Evolutionary conservation across 30 jellyfish, hydroid and myxozoan genomes (phyloP).

Genomic region (Pseudorhiza aurosa): DNA sequence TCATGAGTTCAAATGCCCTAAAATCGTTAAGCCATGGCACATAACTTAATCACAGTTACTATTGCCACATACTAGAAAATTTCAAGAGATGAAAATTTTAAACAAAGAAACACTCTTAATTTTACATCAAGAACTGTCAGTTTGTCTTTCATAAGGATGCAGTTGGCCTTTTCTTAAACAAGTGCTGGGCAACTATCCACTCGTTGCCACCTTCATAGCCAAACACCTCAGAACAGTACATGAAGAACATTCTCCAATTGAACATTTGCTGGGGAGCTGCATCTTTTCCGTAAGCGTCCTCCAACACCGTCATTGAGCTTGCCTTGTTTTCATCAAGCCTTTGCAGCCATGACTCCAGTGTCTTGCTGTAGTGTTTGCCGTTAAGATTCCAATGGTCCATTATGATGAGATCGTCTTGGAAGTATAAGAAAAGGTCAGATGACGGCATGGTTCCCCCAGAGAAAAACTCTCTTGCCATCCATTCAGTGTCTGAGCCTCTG

Average conservation of each 20-base stretch:
- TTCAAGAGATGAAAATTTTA: too few relatives aligned
- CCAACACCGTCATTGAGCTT: slow-evolving; percentile 48
- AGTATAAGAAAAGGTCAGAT: slow-evolving; percentile 74
- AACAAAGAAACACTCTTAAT: too few relatives aligned
- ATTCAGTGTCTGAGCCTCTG: slow-evolving; percentile 64
- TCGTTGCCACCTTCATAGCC: slow-evolving; percentile 82
- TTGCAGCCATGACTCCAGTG: slow-evolving; percentile 81
- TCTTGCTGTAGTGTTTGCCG: slow-evolving; percentile 81
- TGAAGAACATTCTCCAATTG: slow-evolving; percentile 84
- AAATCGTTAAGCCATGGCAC: too few relatives aligned
- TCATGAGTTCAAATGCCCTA: too few relatives aligned
- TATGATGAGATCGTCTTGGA: slow-evolving; percentile 71
- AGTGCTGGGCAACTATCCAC: slow-evolving; percentile 88
- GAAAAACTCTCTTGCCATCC: slow-evolving; percentile 86
- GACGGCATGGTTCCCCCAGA: slow-evolving; percentile 91
- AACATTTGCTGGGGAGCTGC: slow-evolving; percentile 65
- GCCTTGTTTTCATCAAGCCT: slow-evolving; percentile 67
- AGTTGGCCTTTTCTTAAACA: slow-evolving; percentile 73
- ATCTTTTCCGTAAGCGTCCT: slow-evolving; percentile 64
- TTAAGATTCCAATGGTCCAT: slow-evolving; percentile 82
- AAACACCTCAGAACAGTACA: slow-evolving; percentile 77
- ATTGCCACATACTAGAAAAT: too few relatives aligned
- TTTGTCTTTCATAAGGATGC: slow-evolving; percentile 25
- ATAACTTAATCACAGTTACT: too few relatives aligned
- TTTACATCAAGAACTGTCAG: too few relatives aligned